Conservation (phyloP, 2,113 vertebrate species). For the Falcunculus frontatus region DNA sequence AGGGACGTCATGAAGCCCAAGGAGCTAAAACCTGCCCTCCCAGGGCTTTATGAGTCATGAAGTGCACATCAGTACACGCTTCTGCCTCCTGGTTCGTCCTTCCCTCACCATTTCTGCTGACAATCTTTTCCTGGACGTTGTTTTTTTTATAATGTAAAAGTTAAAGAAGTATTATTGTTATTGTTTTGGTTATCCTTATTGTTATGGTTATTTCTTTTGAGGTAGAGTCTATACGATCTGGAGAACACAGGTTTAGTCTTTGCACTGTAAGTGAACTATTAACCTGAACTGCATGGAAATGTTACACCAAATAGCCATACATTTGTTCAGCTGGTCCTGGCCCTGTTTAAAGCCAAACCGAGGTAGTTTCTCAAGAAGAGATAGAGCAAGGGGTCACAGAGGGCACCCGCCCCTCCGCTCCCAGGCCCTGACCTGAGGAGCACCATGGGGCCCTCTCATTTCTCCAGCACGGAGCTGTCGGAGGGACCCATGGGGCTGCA, state of each 20-base stretch:
- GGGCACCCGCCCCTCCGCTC: neutral
- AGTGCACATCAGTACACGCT: neutral
- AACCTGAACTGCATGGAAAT: constrained; percentile 3
- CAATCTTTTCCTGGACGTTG: neutral
- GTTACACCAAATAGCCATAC: constrained; percentile 1
- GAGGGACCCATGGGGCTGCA: neutral
- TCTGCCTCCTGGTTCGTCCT: neutral
- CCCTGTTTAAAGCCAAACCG: neutral
- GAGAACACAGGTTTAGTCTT: neutral
- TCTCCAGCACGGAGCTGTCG: neutral
- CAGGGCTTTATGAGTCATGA: neutral
- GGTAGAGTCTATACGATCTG: neutral
- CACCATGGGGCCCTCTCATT: neutral
- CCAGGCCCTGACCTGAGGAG: constrained; percentile 10
- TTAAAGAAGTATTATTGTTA: neutral
- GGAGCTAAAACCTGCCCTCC: neutral
- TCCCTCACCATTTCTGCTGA: neutral
- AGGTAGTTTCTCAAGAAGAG: constrained; percentile 44
- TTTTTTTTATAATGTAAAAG: neutral
- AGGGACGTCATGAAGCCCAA: neutral
- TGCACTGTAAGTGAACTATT: constrained; percentile 38
- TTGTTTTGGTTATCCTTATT: neutral
- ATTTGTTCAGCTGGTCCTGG: constrained; percentile 62
- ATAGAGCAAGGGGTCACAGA: constrained; percentile 25
- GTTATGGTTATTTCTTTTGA: neutral